Evolutionary conservation across 2,113 vertebrate genomes (phyloP).

Genomic region (Hippoglossus stenolepis): DNA sequence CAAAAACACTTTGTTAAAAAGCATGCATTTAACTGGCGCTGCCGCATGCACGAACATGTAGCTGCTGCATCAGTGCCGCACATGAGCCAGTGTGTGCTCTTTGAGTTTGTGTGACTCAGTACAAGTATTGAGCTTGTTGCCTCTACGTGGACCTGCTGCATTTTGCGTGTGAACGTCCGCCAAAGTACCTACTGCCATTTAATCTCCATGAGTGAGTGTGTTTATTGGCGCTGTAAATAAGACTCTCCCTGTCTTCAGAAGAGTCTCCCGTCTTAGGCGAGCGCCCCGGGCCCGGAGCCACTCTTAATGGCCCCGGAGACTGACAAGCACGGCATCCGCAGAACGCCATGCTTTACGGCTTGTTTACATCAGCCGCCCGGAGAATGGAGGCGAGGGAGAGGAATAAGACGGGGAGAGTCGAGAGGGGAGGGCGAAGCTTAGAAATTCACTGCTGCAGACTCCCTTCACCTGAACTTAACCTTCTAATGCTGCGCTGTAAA

Average conservation of each 20-base stretch:
- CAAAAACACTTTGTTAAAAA: too few relatives aligned
- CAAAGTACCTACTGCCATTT: conserved; percentile 58
- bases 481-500: conserved; percentile 66
- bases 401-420: not conserved
- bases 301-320: conserved; percentile 69
- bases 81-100: not conserved
- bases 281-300: conserved; percentile 23
- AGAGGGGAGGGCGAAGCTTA: not conserved
- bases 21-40: too few relatives aligned
- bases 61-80: not conserved
- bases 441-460: conserved; percentile 45
- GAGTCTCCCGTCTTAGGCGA: too few relatives aligned
- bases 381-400: conserved; percentile 46
- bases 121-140: not conserved
- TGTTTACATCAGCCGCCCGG: conserved; percentile 76
- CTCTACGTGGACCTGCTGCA: conserved; percentile 3
- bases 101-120: conserved; percentile 15
- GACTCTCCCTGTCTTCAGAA: conserved; percentile 1
- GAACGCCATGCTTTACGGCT: conserved; percentile 71
- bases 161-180: conserved; percentile 46
- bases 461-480: conserved; percentile 78
- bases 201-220: conserved; percentile 62
- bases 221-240: conserved; percentile 76
- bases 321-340: conserved; percentile 50
- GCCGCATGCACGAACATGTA: too few relatives aligned